Percentiles rank a stretch among this genome's conserved stretches.
phyloP scores from a whole-genome alignment of 1,140 invertebrate species.

The Druon quercuslanigerum region DNA sequence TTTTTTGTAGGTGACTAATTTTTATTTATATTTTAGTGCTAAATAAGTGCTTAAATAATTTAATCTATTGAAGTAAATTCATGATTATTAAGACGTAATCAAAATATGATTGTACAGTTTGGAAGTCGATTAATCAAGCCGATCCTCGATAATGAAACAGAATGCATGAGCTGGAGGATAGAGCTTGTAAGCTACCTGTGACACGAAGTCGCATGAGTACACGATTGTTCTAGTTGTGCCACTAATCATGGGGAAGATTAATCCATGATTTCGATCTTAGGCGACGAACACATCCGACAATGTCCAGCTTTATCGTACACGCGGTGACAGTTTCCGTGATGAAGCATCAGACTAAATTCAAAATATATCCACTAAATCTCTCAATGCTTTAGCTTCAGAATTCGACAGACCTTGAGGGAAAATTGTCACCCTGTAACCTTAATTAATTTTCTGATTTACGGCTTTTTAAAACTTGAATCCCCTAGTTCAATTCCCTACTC shows the following conservation, averaged over 20 bases:
- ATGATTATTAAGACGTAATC: no score
- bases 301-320: constrained; percentile 12
- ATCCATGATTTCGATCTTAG: constrained; percentile 22
- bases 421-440: no score
- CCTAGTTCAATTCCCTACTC: no score
- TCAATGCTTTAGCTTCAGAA: no score
- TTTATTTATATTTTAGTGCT: no score
- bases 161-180: not conserved
- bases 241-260: constrained; percentile 29
- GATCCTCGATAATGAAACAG: constrained; percentile 1
- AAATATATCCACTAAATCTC: no score
- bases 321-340: not conserved
- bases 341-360: not conserved
- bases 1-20: no score
- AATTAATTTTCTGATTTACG: no score
- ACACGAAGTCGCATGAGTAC: constrained; percentile 11
- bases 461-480: no score
- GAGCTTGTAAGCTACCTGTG: constrained; percentile 22
- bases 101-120: not conserved
- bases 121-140: not conserved
- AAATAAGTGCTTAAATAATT: no score
- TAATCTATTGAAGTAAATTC: no score
- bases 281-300: constrained; percentile 1
- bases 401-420: no score
- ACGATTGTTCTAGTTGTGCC: constrained; percentile 14